Base-by-base conservation (phyloP, 2,113 vertebrate species). In the Dicrurus megarhynchus region DNA sequence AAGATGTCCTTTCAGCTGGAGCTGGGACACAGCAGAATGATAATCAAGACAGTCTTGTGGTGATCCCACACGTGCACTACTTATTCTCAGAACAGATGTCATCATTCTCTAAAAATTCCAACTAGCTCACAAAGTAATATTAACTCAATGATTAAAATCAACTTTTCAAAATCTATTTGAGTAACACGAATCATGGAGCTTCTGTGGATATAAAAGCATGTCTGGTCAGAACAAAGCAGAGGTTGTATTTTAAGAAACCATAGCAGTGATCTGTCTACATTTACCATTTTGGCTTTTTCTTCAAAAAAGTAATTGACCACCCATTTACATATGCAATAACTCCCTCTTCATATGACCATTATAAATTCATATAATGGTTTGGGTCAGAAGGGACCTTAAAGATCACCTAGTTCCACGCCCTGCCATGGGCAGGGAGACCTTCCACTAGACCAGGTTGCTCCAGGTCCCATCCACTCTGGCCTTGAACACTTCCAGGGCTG, bases 91-190 rank as follows among this genome's bases (percentile, higher is more conserved):
- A 96, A 89, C 56, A 94, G 92, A 96, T 86, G 83, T 88, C 90
- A 96, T 90, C 64, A 90, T 92, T 84, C 64, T 37, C 93, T 90
- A 96, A 93, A 93, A 96, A 96, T 96, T 84, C 73, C 46, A 86
- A 6, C 61, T 46, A 88, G 71, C 39, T 95, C 39, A 70, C 19
- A 37, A 42, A 83, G 60, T 39, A 88, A 67, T 57, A 81, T 56
- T 73, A 95, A 90, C 49, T 68, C 64, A 60, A 53, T 28, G 37
- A 88, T 68, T 93, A 88, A 91, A 94, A 92, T 49, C 84, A 89
- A 91, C 65, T 95, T 55, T 65, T 80, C 59, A 89, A 84, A 93
- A 93, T 55, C 82, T 76, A 71, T 83, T 65, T 90, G 60, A 87
- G 37, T 81, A 96, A 78, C 12, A 69, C 14, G 86, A 80, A 60